These are phyloP conservation scores for Chymomyza fuscimana DNA, from an alignment of 2,888 invertebrate genomes.

Conservation along the genomic window DNA sequence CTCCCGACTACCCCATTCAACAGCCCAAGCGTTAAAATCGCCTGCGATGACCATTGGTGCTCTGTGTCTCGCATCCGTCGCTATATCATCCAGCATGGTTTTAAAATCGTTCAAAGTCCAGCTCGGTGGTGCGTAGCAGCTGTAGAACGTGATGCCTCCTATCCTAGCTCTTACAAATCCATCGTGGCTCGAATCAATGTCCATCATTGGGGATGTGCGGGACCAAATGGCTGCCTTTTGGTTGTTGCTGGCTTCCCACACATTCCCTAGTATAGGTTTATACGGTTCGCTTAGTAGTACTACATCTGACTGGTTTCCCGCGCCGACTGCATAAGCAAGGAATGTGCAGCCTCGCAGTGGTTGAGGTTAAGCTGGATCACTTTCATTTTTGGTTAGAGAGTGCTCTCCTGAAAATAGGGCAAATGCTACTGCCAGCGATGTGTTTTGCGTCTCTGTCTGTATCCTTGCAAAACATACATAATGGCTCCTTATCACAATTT, in stretches of 20 bases:
- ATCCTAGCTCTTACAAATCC: slow-evolving; percentile 19
- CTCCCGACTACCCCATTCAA: slow-evolving; percentile 16
- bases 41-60: not conserved
- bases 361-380: slow-evolving; percentile 11
- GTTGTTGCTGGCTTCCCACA: not conserved
- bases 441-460: not conserved
- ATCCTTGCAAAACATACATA: not conserved
- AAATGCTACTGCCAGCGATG: not conserved
- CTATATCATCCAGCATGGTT: not conserved
- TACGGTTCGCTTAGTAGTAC: no score
- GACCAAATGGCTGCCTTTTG: slow-evolving; percentile 10
- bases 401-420: not conserved
- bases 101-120: not conserved
- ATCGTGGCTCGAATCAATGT: not conserved
- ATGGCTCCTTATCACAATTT: not conserved
- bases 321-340: slow-evolving; percentile 13
- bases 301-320: slow-evolving; percentile 6
- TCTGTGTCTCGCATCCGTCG: not conserved
- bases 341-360: slow-evolving; percentile 17
- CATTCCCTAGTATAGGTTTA: no score
- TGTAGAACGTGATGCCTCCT: slow-evolving; percentile 6
- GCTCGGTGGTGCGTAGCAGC: slow-evolving; percentile 9
- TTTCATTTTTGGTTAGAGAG: not conserved
- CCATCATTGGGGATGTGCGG: not conserved
- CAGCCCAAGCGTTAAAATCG: no score